Percentiles rank a stretch among this genome's conserved stretches.
phyloP scores from a whole-genome alignment of 2,888 invertebrate genomes.

The Acronicta psi region DNA sequence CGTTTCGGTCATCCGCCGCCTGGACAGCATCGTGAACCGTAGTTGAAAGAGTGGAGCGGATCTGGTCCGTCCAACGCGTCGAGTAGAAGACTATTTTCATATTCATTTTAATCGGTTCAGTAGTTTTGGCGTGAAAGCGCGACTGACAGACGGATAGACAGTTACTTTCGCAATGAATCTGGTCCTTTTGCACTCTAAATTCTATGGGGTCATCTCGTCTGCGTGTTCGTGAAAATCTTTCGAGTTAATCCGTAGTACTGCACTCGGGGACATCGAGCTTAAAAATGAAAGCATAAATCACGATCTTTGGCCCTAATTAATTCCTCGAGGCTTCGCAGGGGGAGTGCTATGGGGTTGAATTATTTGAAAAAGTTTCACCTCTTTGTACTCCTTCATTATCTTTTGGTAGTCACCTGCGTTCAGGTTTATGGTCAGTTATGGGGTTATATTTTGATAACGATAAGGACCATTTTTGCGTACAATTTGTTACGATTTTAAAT shows the following conservation, averaged over 20 bases:
- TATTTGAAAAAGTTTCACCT: constrained; percentile 82
- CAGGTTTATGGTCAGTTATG: constrained; percentile 44
- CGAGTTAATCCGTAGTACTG: constrained; percentile 57
- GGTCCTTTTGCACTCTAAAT: no score
- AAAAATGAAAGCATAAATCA: constrained; percentile 89
- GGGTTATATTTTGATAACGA: constrained; percentile 14
- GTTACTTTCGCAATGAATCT: no score
- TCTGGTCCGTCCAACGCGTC: no score
- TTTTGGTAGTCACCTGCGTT: constrained; percentile 74
- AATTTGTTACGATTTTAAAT: no score
- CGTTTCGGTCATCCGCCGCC: no score
- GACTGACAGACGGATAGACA: no score
- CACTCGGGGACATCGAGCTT: constrained; percentile 79
- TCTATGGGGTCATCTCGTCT: no score
- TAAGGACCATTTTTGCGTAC: background rate
- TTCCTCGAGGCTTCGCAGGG: constrained; percentile 83
- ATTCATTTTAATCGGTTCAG: no score
- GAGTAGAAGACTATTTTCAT: no score
- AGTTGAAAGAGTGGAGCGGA: no score
- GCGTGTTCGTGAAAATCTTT: constrained; percentile 16
- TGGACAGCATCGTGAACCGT: no score
- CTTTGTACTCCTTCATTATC: constrained; percentile 74
- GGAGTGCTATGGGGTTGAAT: constrained; percentile 71
- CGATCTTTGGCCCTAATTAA: constrained; percentile 89
- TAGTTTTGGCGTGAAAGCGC: no score